Evolutionary conservation across 2,113 vertebrate genomes (phyloP), one percentile per base, ranked within the genome.

Genomic region (Xiphias gladius): DNA sequence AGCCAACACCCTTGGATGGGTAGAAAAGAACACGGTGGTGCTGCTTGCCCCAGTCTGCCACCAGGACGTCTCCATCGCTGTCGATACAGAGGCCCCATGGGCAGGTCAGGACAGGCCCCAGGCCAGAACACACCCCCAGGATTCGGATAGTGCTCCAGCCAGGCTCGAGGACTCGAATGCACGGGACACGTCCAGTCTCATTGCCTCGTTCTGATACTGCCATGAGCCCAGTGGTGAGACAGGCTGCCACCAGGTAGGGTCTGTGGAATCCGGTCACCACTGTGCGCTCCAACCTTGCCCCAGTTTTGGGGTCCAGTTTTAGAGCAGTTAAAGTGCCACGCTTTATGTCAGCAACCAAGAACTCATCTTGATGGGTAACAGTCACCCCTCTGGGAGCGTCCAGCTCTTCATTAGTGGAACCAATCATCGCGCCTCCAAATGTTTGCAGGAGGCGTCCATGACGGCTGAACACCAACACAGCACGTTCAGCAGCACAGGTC

Each of bases 71-170:
- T 8, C 95, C 96, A 28, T 95, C 91, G 0, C 83, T 84, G 73
- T 96, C 95, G 1, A 97, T 95, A 67, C 94, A 94, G 28, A 97
- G 92, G 4, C 96, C 96, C 96, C 96, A 96, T 7, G 95, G 96
- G 55, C 94, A 95, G 57, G 88, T 92, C 6, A 97, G 93, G 43
- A 95, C 84, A 0, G 95, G 95, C 0, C 95, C 95, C 80, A 95
- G 79, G 41, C 91, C 91, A 14, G 94, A 90, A 65, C 93, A 95
- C 48, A 94, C 92, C 1, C 96, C 96, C 20, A 96, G 88, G 64
- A 96, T 94, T 48, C 93, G 85, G 64, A 97, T 82, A 2, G 94
- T 93, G 85, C 86, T 95, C 95, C 96, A 96, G 50, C 91, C 90
- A 24, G 94, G 92, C 5, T 94, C 94, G 46, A 97, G 86, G 50